A percentile compares a stretch with the other conserved stretches of the same genome.
Evolutionary conservation across 2,797 vertebrate genomes (phyloP).

Genomic region (Menidia menidia): DNA sequence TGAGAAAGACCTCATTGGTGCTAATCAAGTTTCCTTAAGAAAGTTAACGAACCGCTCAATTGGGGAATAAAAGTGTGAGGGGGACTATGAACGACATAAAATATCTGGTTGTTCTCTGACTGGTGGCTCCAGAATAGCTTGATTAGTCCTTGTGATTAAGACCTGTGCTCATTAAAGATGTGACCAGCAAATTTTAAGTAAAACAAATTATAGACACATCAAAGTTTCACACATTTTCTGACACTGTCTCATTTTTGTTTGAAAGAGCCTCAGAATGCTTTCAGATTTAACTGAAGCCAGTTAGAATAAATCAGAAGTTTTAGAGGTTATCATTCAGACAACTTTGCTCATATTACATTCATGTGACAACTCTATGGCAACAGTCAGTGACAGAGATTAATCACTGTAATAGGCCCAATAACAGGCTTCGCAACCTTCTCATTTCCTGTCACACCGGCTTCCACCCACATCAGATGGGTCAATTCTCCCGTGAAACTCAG

Average conservation of each 20-base stretch:
- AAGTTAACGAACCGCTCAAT: no score
- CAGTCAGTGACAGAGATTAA: slow-evolving; percentile 15
- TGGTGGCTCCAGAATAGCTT: no score
- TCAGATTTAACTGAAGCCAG: background rate
- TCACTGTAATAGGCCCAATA: slow-evolving; percentile 12
- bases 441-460: slow-evolving; percentile 20
- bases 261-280: background rate
- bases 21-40: no score
- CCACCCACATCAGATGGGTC: background rate
- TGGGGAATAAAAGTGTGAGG: no score
- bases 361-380: background rate
- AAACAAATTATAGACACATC: no score
- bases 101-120: no score
- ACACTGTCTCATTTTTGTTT: background rate
- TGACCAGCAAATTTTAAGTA: no score
- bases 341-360: slow-evolving; percentile 5
- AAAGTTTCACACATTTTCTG: no score
- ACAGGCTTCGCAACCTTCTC: slow-evolving; percentile 7
- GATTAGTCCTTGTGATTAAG: no score
- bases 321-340: background rate
- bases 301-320: background rate
- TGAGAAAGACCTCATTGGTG: no score
- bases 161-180: no score
- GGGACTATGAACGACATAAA: no score
- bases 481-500: background rate